These are phyloP conservation scores for Pogonomyrmex californicus DNA, from an alignment of 1,140 invertebrate species.

Conservation along the genomic window DNA sequence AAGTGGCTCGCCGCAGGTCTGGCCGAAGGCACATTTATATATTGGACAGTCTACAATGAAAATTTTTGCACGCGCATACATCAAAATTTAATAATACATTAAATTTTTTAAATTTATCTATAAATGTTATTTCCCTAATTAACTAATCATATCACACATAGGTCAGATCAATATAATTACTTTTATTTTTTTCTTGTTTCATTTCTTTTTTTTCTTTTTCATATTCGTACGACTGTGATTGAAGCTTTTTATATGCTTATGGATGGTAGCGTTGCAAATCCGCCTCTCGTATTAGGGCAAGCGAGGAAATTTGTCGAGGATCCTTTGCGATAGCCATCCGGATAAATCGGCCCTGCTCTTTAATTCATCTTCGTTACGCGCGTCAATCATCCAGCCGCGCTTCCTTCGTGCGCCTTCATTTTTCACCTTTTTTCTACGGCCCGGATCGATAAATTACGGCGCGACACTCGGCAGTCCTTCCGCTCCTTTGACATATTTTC, in stretches of 20 bases:
- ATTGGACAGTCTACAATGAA: background rate
- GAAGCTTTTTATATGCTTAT: background rate
- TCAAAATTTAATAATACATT: too few species aligned
- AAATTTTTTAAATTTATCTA: background rate
- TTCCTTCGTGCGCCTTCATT: constrained; percentile 54
- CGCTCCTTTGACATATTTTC: constrained; percentile 50
- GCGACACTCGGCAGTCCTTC: constrained; percentile 36
- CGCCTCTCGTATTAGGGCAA: constrained; percentile 30
- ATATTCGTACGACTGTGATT: background rate
- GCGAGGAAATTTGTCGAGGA: constrained; percentile 52
- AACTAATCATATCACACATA: background rate
- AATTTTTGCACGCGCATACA: background rate
- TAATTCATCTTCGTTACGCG: constrained; percentile 74
- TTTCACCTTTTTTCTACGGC: constrained; percentile 59
- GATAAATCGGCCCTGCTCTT: constrained; percentile 49
- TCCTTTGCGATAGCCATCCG: constrained; percentile 29
- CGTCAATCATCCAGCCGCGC: constrained; percentile 63
- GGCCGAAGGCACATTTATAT: constrained; percentile 2
- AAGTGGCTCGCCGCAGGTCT: background rate
- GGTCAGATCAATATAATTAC: background rate
- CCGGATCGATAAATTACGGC: constrained; percentile 70
- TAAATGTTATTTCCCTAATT: constrained; percentile 10
- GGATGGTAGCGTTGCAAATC: constrained; percentile 3
- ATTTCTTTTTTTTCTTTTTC: background rate
- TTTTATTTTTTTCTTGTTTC: background rate